phyloP scores from a whole-genome alignment of 2,113 vertebrate genomes.

The Passer domesticus region DNA sequence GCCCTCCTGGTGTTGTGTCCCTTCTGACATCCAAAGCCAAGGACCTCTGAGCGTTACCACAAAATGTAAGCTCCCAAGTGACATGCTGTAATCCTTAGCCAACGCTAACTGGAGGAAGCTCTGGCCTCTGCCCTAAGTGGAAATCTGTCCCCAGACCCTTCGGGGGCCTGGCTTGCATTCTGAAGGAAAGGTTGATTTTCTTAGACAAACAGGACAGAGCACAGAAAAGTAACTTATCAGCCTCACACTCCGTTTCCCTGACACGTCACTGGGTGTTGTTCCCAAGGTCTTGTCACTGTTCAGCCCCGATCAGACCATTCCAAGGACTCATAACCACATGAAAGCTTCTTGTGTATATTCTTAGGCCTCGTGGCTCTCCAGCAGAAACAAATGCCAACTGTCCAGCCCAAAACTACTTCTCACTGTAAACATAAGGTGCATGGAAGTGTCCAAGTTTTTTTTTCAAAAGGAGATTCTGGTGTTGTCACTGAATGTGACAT shows the following conservation, averaged over 20 bases:
- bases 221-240: neutral
- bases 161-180: neutral
- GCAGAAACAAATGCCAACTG: neutral
- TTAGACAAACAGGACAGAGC: neutral
- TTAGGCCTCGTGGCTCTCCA: neutral
- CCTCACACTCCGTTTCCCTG: neutral
- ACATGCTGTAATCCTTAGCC: rapidly evolving
- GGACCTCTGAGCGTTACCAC: rapidly evolving
- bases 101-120: neutral
- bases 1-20: neutral
- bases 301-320: neutral
- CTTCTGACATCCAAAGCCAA: neutral
- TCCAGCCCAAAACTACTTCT: neutral
- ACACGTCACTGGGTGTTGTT: neutral
- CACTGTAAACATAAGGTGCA: neutral
- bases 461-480: neutral
- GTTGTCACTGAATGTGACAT: rapidly evolving
- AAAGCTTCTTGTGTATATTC: neutral
- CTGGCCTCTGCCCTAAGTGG: neutral
- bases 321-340: neutral
- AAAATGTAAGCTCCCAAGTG: neutral
- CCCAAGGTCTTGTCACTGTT: neutral
- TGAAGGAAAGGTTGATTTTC: neutral
- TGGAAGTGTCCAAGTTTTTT: neutral
- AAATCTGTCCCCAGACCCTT: neutral